Conservation (phyloP, 2,113 vertebrate genomes). For the Malurus alboscapulatus region DNA sequence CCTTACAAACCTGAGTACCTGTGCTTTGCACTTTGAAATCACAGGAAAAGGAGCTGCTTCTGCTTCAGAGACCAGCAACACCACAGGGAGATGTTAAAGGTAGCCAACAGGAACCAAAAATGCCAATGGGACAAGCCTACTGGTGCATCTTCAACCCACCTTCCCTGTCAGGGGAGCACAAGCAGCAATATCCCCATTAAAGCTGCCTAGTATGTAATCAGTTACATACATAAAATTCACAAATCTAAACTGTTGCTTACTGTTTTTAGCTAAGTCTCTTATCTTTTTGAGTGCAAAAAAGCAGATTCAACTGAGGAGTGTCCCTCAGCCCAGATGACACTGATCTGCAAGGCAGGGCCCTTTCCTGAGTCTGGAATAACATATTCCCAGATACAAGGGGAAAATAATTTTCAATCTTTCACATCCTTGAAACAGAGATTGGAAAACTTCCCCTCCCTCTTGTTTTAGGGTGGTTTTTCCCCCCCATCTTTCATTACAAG, state of each 20-base stretch:
- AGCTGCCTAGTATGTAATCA: neutral
- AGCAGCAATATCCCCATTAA: neutral
- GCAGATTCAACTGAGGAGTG: neutral
- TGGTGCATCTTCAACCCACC: neutral
- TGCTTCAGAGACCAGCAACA: neutral
- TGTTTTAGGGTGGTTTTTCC: accelerated
- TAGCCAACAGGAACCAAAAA: neutral
- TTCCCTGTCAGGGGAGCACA: neutral
- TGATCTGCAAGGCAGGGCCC: neutral
- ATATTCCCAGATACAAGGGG: neutral
- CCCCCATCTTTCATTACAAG: neutral
- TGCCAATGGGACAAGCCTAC: neutral
- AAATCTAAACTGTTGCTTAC: neutral
- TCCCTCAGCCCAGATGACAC: neutral
- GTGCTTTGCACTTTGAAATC: accelerated
- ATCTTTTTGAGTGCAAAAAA: neutral
- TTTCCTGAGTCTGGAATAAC: neutral
- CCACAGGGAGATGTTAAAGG: neutral
- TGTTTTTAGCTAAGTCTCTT: neutral
- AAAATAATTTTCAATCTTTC: neutral
- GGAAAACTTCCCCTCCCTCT: neutral
- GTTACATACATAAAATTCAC: neutral
- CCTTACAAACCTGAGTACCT: neutral
- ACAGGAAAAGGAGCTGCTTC: neutral
- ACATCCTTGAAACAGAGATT: neutral